Evolutionary conservation across 30 jellyfish, hydroid and myxozoan genomes (phyloP).

Genomic region (Hydra vulgaris): DNA sequence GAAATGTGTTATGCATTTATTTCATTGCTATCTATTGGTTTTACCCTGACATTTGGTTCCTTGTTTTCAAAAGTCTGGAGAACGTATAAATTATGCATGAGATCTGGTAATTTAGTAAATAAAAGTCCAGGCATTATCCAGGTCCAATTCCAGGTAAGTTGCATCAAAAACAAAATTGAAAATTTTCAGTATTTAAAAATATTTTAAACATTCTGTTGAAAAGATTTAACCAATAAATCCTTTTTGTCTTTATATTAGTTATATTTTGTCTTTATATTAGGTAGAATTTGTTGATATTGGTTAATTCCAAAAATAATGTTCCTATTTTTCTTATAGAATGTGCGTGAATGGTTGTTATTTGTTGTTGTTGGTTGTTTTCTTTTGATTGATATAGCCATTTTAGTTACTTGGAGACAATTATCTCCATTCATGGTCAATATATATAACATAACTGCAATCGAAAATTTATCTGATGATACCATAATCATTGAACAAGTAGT

Average conservation of each 20-base stretch:
- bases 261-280: no score
- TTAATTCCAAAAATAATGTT: neutral
- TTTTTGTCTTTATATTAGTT: no score
- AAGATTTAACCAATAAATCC: no score
- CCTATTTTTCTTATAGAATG: neutral
- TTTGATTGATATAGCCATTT: neutral
- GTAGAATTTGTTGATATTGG: no score
- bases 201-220: no score
- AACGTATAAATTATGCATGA: slow-evolving; percentile 50
- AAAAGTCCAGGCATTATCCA: neutral
- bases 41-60: slow-evolving; percentile 77
- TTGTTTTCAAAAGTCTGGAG: slow-evolving; percentile 84
- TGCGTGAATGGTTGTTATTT: slow-evolving; percentile 15
- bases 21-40: slow-evolving; percentile 63
- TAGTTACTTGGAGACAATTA: slow-evolving; percentile 9
- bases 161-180: no score
- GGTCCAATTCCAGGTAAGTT: slow-evolving; percentile 12
- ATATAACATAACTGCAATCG: slow-evolving; percentile 2
- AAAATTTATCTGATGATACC: slow-evolving; percentile 12
- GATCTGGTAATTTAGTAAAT: slow-evolving; percentile 20
- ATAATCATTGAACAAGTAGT: slow-evolving; percentile 18
- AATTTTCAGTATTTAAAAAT: no score
- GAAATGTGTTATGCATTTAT: slow-evolving; percentile 41
- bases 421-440: slow-evolving; percentile 19
- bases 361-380: slow-evolving; percentile 4